Evolutionary conservation across 2,797 vertebrate genomes (phyloP).

Genomic region (Brachymystax lenok): DNA sequence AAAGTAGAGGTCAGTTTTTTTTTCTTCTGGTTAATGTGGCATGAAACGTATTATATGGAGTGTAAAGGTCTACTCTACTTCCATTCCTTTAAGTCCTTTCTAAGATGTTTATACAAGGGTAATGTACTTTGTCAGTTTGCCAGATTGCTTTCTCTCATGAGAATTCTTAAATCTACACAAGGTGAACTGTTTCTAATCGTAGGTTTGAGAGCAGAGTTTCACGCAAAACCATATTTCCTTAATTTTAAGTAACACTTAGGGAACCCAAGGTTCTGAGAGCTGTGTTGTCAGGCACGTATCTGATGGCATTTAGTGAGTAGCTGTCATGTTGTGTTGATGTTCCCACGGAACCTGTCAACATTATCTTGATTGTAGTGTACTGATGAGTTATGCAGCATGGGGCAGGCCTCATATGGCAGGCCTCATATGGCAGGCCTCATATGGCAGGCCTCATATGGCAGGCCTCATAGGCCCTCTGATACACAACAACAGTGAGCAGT

Average conservation of each 20-base stretch:
- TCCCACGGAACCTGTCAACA: not conserved
- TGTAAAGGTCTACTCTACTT: not conserved
- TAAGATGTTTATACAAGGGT: not conserved
- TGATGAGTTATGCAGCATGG: not conserved
- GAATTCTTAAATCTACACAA: slow-evolving; percentile 50
- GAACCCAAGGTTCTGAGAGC: not conserved
- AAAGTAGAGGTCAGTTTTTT: slow-evolving; percentile 48
- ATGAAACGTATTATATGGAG: slow-evolving; percentile 25
- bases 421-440: too few relatives aligned
- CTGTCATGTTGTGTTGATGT: not conserved
- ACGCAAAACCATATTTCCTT: slow-evolving; percentile 40
- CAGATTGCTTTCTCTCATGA: slow-evolving; percentile 43
- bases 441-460: too few relatives aligned
- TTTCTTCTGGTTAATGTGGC: slow-evolving; percentile 30
- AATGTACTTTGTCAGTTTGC: not conserved
- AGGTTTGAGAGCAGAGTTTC: slow-evolving; percentile 22
- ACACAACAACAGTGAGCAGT: not conserved
- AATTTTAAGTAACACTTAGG: slow-evolving; percentile 22
- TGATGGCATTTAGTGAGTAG: not conserved
- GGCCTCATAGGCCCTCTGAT: too few relatives aligned
- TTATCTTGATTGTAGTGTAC: not conserved
- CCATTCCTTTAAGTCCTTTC: not conserved
- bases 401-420: not conserved
- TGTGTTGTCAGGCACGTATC: not conserved
- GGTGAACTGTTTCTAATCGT: slow-evolving; percentile 44